Evolutionary conservation across 2,888 invertebrate species (phyloP).

Genomic region (Pandemis cinnamomeana): DNA sequence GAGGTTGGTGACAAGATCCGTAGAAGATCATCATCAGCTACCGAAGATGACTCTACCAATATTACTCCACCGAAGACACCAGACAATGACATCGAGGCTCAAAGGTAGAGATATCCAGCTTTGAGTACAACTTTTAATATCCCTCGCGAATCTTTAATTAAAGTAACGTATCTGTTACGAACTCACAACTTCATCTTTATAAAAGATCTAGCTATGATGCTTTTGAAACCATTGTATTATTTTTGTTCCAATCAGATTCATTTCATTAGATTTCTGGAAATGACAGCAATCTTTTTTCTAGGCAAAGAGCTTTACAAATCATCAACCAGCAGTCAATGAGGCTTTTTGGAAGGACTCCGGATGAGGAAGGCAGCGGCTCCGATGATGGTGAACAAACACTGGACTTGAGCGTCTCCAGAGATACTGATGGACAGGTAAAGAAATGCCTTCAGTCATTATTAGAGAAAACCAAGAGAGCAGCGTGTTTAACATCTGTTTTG

Average conservation of each 20-base stretch:
- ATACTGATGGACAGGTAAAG: conserved; percentile 79
- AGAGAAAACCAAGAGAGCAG: not conserved
- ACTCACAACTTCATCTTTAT: no score
- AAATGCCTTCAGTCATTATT: not conserved
- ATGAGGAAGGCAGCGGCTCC: conserved; percentile 79
- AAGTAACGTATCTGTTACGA: no score
- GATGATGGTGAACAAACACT: conserved; percentile 82
- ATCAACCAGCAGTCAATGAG: conserved; percentile 80
- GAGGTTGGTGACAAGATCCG: conserved; percentile 72
- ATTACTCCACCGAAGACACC: conserved; percentile 82
- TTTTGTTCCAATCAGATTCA: not conserved
- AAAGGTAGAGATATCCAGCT: conserved; percentile 58
- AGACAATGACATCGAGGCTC: conserved; percentile 78
- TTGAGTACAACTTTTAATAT: no score
- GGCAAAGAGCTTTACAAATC: conserved; percentile 79
- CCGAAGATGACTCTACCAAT: conserved; percentile 80
- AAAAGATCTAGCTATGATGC: not conserved
- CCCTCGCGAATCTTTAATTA: no score
- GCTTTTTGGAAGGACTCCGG: conserved; percentile 71
- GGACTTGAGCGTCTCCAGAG: conserved; percentile 80
- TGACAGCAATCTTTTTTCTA: conserved; percentile 45
- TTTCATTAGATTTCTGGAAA: not conserved
- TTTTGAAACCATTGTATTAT: not conserved
- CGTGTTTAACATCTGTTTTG: not conserved
- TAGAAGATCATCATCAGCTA: conserved; percentile 77